phyloP scores from a whole-genome alignment of 2,888 invertebrate species.

The Litoditis marina region DNA sequence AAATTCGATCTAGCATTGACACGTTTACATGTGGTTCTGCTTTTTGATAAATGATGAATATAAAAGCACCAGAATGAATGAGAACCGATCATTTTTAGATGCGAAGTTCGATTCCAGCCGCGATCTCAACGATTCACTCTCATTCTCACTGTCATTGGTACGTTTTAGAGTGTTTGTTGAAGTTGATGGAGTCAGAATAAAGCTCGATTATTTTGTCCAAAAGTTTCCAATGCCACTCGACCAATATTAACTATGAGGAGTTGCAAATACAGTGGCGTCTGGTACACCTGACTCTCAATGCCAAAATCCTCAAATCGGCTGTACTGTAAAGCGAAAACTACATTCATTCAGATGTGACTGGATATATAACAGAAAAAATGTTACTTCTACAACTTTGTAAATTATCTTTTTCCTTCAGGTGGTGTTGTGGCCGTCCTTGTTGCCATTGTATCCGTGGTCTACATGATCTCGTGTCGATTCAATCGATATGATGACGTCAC shows the following conservation, averaged over 20 bases:
- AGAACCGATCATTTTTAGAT: conserved; percentile 16
- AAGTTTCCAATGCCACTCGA: too few relatives aligned
- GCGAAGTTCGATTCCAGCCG: conserved; percentile 42
- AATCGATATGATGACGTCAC: conserved; percentile 23
- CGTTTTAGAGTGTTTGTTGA: too few relatives aligned
- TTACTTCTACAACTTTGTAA: background rate
- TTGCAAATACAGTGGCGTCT: too few relatives aligned
- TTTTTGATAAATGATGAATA: conserved; percentile 21
- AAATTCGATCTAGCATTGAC: too few relatives aligned
- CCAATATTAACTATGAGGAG: too few relatives aligned
- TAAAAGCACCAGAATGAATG: background rate
- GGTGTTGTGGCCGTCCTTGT: conserved; percentile 53
- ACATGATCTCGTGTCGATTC: conserved; percentile 58
- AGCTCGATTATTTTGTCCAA: too few relatives aligned
- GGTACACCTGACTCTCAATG: too few relatives aligned
- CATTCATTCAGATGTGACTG: too few relatives aligned
- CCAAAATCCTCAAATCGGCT: too few relatives aligned
- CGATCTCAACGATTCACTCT: conserved; percentile 42
- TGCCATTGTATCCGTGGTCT: conserved; percentile 53
- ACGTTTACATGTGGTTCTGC: too few relatives aligned
- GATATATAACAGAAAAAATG: background rate
- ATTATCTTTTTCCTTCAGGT: conserved; percentile 5
- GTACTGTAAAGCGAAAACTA: too few relatives aligned
- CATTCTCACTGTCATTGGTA: conserved; percentile 25
- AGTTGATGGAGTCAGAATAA: too few relatives aligned